These are phyloP conservation scores for Antheraea pernyi DNA, from an alignment of 1,140 invertebrate species.

Conservation along the genomic window DNA sequence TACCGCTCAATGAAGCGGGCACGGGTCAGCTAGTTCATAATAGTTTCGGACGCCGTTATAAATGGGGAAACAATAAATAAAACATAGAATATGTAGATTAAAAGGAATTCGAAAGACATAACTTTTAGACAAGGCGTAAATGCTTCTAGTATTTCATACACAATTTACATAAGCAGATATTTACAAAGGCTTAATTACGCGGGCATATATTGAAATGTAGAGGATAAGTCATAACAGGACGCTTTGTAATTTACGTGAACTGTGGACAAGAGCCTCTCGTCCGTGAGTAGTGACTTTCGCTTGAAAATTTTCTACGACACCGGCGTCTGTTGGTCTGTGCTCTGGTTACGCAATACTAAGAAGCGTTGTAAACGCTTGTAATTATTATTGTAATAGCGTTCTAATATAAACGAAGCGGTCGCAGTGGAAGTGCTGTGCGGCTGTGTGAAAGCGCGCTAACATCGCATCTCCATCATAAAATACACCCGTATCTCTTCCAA, in stretches of 20 bases:
- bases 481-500: neutral
- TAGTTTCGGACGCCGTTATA: no score
- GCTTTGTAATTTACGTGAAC: conserved; percentile 22
- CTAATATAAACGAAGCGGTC: conserved; percentile 44
- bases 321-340: conserved; percentile 21
- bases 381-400: conserved; percentile 63
- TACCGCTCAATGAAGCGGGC: no score
- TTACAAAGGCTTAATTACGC: no score
- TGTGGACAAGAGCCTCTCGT: conserved; percentile 23
- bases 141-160: no score
- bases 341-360: conserved; percentile 37
- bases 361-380: conserved; percentile 36
- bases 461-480: neutral
- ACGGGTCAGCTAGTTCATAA: no score
- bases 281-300: conserved; percentile 50
- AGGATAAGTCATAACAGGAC: neutral
- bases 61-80: no score
- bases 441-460: conserved; percentile 32
- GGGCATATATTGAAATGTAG: neutral
- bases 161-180: no score
- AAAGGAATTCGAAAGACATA: no score
- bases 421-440: conserved; percentile 12
- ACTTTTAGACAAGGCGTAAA: no score
- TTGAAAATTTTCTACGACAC: conserved; percentile 51
- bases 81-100: no score